Base-by-base conservation (phyloP, 2,888 invertebrate genomes). In the Melanostoma mellinum region DNA sequence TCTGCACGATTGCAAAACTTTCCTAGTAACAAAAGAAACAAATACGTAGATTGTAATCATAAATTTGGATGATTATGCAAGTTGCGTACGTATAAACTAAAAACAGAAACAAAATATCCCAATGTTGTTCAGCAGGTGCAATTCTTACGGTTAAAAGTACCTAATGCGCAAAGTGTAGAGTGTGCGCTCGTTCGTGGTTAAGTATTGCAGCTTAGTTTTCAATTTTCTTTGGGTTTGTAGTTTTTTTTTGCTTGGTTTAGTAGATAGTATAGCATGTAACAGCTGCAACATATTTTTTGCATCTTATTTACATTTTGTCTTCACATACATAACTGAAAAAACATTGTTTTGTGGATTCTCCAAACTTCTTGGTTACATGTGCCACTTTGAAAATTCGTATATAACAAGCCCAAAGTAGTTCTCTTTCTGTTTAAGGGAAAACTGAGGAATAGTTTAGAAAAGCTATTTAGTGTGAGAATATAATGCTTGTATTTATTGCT, bases 261-360 rank as follows among this genome's bases (percentile, higher is more conserved):
- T 9, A 58, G 32, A 33, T 33, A 58, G 58, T 50, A 60, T 36
- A 58, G 33, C 8, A 44, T 44, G 38, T 53, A 68, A 60, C 68
- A 53, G 36, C 60, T 67, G 42, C 46, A 36, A 38, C 20, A 65
- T 38, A 6, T n/a, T 46, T 75, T 52, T 74, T 44, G 6, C 58
- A 52, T 68, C 33, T 60, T 52, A 75, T 75, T 75, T 75, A 60
- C 67, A 60, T 68, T 75, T 75, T 9, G 48, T 50, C 10, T 9
- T 20, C 9, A 2, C n/a, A 30, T 5, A 8, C 32, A 30, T 5
- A 40, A 38, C 9, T 35, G 35, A 8, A 35, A 40, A 65, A 33
- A 65, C 2, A 46, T 46, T 38, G 32, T 61, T 10, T 55, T 53
- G 48, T 6, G 9, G 6, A 44, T 33, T 53, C 10, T 33, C 33